Evolutionary conservation across 2,888 invertebrate species (phyloP).

Genomic region (Pollenia angustigena): DNA sequence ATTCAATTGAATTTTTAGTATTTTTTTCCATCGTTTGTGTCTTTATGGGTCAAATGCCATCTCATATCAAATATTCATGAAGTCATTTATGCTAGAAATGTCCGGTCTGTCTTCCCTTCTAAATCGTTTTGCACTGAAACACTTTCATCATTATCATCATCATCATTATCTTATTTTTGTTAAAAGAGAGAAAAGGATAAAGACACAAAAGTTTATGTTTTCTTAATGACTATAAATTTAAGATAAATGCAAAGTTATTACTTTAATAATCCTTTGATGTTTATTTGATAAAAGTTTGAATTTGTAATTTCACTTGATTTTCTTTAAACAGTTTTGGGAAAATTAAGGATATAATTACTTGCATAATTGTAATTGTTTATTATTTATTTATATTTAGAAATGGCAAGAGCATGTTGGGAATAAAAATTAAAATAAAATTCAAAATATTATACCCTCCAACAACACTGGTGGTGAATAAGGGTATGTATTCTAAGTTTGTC

Average conservation of each 20-base stretch:
- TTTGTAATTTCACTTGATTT: too few relatives aligned
- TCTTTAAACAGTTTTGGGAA: too few relatives aligned
- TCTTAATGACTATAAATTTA: slow-evolving; percentile 23
- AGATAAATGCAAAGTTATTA: slow-evolving; percentile 35
- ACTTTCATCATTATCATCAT: neutral
- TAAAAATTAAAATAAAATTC: too few relatives aligned
- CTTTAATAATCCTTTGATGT: slow-evolving; percentile 43
- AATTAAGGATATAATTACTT: too few relatives aligned
- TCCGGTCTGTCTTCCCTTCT: slow-evolving; percentile 1
- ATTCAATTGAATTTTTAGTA: slow-evolving; percentile 28
- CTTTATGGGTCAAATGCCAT: slow-evolving; percentile 55
- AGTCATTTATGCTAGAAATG: slow-evolving; percentile 54
- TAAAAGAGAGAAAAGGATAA: slow-evolving; percentile 6
- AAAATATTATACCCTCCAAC: too few relatives aligned
- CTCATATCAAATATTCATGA: slow-evolving; percentile 62
- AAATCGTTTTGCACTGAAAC: too few relatives aligned
- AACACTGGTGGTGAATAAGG: too few relatives aligned
- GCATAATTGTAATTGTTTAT: too few relatives aligned
- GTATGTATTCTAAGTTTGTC: too few relatives aligned
- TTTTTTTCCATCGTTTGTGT: neutral
- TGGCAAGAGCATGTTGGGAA: too few relatives aligned
- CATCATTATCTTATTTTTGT: neutral
- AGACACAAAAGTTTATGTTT: slow-evolving; percentile 9
- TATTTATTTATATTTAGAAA: too few relatives aligned
- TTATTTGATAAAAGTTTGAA: neutral